Evolutionary conservation across 2,888 invertebrate species (phyloP).

Genomic region (Campopleginae sp.): DNA sequence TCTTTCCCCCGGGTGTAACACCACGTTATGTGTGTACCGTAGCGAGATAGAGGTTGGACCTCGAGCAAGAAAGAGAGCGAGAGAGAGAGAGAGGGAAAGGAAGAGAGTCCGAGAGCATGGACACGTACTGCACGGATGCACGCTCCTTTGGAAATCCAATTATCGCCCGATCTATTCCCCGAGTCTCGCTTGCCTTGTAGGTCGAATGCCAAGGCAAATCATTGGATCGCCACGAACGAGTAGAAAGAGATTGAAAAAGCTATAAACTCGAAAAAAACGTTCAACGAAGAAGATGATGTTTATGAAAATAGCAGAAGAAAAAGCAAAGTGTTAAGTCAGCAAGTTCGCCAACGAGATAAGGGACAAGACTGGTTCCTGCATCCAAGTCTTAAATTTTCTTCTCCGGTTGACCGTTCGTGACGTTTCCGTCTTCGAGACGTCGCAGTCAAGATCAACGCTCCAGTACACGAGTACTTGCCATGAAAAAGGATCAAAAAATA

Average conservation of each 20-base stretch:
- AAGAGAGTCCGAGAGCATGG: conserved; percentile 40
- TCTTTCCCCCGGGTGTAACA: conserved; percentile 50
- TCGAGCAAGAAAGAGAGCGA: conserved; percentile 8
- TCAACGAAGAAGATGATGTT: not conserved
- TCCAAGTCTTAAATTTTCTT: conserved; percentile 40
- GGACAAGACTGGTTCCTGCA: conserved; percentile 41
- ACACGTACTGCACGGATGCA: conserved; percentile 63
- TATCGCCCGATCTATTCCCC: conserved; percentile 65
- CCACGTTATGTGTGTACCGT: conserved; percentile 39
- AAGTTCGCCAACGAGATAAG: conserved; percentile 50
- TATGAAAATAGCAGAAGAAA: not conserved
- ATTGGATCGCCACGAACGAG: conserved; percentile 28
- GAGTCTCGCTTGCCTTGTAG: conserved; percentile 50
- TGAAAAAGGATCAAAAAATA: not conserved
- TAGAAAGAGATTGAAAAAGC: not conserved
- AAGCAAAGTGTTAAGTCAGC: conserved; percentile 36
- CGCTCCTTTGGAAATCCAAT: conserved; percentile 71
- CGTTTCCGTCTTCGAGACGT: conserved; percentile 67
- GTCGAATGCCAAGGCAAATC: conserved; percentile 59
- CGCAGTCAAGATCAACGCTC: conserved; percentile 8
- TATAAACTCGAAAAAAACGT: conserved; percentile 4
- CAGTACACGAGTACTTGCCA: not conserved
- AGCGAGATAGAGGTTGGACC: conserved; percentile 27
- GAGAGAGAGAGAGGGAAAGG: not conserved
- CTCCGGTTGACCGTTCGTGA: conserved; percentile 38